Percentiles rank a stretch among this genome's conserved stretches.
Conservation (phyloP, 2,888 invertebrate species). For the Patella depressa region DNA sequence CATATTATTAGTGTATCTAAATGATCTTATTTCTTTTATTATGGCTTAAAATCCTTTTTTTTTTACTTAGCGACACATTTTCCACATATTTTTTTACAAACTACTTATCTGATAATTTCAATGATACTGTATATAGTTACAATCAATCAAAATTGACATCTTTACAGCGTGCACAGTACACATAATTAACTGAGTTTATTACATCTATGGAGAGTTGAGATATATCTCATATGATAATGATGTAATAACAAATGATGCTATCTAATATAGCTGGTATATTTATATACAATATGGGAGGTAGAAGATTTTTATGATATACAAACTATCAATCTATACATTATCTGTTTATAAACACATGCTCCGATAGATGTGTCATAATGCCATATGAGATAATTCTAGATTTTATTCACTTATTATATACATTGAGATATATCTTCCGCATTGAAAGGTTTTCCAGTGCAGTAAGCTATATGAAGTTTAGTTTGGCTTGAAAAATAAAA, state of each 20-base stretch:
- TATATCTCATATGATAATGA: background rate
- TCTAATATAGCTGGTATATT: background rate
- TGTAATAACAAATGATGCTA: slow-evolving; percentile 3
- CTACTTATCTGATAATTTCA: no score
- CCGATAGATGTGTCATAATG: slow-evolving; percentile 9
- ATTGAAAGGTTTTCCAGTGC: background rate
- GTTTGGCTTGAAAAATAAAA: background rate
- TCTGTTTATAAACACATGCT: slow-evolving; percentile 1
- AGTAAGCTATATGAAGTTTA: background rate
- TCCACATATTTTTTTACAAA: no score
- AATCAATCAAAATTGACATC: no score
- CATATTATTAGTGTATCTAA: no score
- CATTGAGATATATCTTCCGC: background rate
- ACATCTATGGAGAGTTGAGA: background rate
- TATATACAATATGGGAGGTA: slow-evolving; percentile 9
- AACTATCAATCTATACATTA: background rate
- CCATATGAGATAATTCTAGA: slow-evolving; percentile 2
- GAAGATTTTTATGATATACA: slow-evolving; percentile 1
- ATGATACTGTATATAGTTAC: no score
- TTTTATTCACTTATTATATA: background rate
- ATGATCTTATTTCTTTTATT: no score
- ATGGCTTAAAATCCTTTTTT: no score
- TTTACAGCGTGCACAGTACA: no score
- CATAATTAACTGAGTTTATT: no score
- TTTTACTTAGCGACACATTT: no score